Base-by-base conservation (phyloP, 2,888 invertebrate genomes). In the Aelia acuminata region DNA sequence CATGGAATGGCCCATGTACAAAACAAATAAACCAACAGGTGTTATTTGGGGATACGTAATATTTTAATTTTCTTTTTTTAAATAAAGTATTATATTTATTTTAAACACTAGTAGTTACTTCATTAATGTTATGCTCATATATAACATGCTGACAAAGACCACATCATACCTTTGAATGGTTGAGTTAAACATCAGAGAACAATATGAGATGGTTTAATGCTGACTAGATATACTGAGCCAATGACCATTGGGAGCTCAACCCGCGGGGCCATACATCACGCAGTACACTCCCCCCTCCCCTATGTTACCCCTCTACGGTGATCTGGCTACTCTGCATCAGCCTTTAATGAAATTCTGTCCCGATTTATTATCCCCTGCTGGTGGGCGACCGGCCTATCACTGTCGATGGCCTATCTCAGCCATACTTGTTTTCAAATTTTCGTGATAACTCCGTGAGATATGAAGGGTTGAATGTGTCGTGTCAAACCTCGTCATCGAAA, bases 291-390 rank as follows among this genome's bases (percentile, higher is more conserved):
- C 63, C 63, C 18, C 26, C 15, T 10, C 31, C 31, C 4, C 63
- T 18, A 0, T 3, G 26, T 31, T 5, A 5, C 13, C 63, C 31
- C 15, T 5, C n/a, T 26, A 57, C 31, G 26, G 57, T 26, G 26
- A 57, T 53, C 53, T 53, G 53, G n/a, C n/a, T 53, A 57, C 26
- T 57, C 63, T 70, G 63, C 35, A 70, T 18, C 63, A 18, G 18
- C 31, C 5, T 31, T 35, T 70, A 70, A 70, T 70, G 63, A 70
- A 70, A 70, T 35, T 5, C 63, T 70, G 63, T 63, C 63, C 63
- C 15, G 63, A 35, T 70, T 35, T 70, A 70, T 70, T 70, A 70
- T 70, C 35, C 63, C 63, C 63, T 20, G 35, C 31, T 7, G 31
- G 15, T 20, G 7, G 18, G 5, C 2, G 31, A 8, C 31, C 63